phyloP scores from a whole-genome alignment of 2,797 vertebrate genomes.

The Malurus splendens region DNA sequence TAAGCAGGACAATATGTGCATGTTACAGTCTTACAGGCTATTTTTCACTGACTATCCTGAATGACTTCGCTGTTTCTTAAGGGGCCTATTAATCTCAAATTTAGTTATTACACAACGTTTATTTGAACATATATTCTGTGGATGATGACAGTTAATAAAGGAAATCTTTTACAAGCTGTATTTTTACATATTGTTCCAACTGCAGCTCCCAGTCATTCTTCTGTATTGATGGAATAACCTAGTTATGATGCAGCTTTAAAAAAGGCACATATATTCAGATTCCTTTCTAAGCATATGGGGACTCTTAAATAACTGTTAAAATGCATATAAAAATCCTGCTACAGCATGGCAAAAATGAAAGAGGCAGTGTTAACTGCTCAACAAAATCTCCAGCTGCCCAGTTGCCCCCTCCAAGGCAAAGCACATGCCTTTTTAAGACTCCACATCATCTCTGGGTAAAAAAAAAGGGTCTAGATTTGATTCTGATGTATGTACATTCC shows the following conservation, averaged over 20 bases:
- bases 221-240: slow-evolving; percentile 77
- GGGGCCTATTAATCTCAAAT: slow-evolving; percentile 91
- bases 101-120: slow-evolving; percentile 92
- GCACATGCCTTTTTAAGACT: slow-evolving; percentile 2
- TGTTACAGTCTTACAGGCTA: slow-evolving; percentile 80
- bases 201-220: slow-evolving; percentile 74
- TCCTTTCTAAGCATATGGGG: slow-evolving; percentile 71
- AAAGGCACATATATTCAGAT: slow-evolving; percentile 77
- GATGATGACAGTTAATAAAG: slow-evolving; percentile 96
- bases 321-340: slow-evolving; percentile 68
- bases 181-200: slow-evolving; percentile 87
- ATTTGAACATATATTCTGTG: slow-evolving; percentile 96
- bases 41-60: slow-evolving; percentile 89
- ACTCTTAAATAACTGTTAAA: slow-evolving; percentile 79
- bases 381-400: slow-evolving; percentile 51
- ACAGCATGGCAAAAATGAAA: slow-evolving; percentile 53
- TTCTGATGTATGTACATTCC: background rate
- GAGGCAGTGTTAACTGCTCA: slow-evolving; percentile 52
- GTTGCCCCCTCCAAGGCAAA: slow-evolving; percentile 35
- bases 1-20: slow-evolving; percentile 90
- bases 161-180: slow-evolving; percentile 84
- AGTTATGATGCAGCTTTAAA: slow-evolving; percentile 65
- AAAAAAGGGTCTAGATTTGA: background rate
- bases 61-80: slow-evolving; percentile 77
- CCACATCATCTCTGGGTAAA: background rate